Percentiles rank a stretch among this genome's conserved stretches.
phyloP scores from a whole-genome alignment of 2,113 vertebrate species.

The Rhinichthys klamathensis region DNA sequence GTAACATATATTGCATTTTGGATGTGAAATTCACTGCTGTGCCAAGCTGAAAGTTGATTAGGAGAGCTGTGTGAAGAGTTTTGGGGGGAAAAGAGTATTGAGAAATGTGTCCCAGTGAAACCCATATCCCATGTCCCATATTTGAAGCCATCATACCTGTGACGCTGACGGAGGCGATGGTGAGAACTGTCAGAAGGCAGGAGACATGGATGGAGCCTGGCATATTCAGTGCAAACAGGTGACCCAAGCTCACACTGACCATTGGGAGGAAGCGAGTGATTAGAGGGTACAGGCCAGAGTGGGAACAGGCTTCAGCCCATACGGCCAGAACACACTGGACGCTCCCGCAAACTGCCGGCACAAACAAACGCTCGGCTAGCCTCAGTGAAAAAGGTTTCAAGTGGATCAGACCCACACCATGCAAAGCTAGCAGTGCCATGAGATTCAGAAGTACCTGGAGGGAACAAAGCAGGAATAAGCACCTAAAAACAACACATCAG shows the following conservation, averaged over 20 bases:
- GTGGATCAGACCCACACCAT: conserved; percentile 59
- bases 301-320: conserved; percentile 68
- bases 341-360: conserved; percentile 73
- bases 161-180: conserved; percentile 62
- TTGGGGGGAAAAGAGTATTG: too few relatives aligned
- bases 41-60: too few relatives aligned
- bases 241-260: conserved; percentile 65
- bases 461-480: neutral
- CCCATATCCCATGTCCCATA: too few relatives aligned
- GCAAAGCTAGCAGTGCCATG: conserved; percentile 67
- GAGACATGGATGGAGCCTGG: conserved; percentile 54
- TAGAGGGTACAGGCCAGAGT: conserved; percentile 63
- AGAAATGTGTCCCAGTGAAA: neutral
- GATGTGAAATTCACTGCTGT: too few relatives aligned
- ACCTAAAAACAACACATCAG: neutral
- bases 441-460: conserved; percentile 72
- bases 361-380: conserved; percentile 72
- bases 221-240: conserved; percentile 61
- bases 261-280: conserved; percentile 67
- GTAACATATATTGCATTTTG: too few relatives aligned
- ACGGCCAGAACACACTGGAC: conserved; percentile 65
- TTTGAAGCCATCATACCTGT: conserved; percentile 64
- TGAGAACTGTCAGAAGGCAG: conserved; percentile 62
- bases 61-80: too few relatives aligned
- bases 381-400: conserved; percentile 67